Evolutionary conservation across 2,797 vertebrate genomes (phyloP).

Genomic region (Gambelia wislizenii): DNA sequence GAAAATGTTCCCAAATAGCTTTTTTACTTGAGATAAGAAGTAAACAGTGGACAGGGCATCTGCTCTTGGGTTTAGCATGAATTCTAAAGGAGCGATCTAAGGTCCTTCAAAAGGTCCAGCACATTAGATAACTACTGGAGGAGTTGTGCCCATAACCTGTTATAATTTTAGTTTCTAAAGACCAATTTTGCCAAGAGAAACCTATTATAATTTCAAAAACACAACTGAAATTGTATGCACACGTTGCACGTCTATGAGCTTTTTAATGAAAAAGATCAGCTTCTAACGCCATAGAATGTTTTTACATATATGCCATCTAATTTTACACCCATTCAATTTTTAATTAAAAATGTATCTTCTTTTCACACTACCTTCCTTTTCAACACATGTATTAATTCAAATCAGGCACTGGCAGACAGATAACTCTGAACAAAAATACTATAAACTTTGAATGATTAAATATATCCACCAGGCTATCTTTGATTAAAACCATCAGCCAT

Average conservation of each 20-base stretch:
- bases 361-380: background rate
- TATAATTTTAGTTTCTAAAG: background rate
- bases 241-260: too few species aligned
- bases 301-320: background rate
- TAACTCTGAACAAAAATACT: background rate
- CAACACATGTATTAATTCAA: background rate
- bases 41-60: too few species aligned
- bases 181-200: background rate
- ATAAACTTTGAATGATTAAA: slow-evolving; percentile 14
- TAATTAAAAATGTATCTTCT: slow-evolving; percentile 13
- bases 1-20: too few species aligned
- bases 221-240: background rate
- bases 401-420: background rate
- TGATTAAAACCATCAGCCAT: background rate
- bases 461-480: background rate
- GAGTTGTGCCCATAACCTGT: background rate
- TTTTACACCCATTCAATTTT: background rate
- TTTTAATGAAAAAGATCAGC: background rate
- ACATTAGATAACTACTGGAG: too few species aligned
- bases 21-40: too few species aligned
- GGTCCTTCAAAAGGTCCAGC: too few species aligned
- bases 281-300: background rate
- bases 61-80: too few species aligned
- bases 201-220: background rate
- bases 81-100: too few species aligned